Conservation (phyloP, 2,888 invertebrate genomes). For the Operophtera brumata region DNA sequence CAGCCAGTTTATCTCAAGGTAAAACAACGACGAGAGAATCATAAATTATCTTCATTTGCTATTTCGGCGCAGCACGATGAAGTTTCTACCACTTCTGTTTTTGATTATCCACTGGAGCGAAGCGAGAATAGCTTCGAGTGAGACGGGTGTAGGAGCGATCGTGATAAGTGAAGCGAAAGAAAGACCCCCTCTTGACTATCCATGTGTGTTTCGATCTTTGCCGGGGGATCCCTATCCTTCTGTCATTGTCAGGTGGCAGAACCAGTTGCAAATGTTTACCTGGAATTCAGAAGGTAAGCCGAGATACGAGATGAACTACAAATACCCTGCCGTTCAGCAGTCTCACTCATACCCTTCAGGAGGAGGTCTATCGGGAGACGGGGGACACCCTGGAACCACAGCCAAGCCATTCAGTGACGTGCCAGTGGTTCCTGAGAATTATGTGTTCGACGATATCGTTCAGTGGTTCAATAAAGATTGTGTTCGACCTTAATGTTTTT, state of each 20-base stretch:
- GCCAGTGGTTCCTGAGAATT: constrained; percentile 39
- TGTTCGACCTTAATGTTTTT: constrained; percentile 30
- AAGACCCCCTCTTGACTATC: constrained; percentile 36
- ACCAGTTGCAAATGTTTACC: constrained; percentile 40
- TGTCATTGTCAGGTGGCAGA: constrained; percentile 47
- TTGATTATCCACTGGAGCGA: constrained; percentile 40
- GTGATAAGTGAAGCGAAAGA: constrained; percentile 35
- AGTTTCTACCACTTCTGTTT: constrained; percentile 40
- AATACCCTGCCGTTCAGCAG: constrained; percentile 22
- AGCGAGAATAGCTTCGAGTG: constrained; percentile 43
- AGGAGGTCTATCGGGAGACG: constrained; percentile 41
- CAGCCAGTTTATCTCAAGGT: constrained; percentile 41
- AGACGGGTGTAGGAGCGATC: constrained; percentile 34
- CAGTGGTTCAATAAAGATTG: constrained; percentile 36
- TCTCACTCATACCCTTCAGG: constrained; percentile 41
- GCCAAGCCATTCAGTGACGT: constrained; percentile 40
- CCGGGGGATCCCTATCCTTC: constrained; percentile 50
- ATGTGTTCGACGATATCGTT: constrained; percentile 35
- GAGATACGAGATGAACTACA: constrained; percentile 32
- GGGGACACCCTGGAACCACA: constrained; percentile 20
- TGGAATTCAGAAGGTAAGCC: constrained; percentile 37
- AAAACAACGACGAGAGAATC: constrained; percentile 25
- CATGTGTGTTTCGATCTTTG: constrained; percentile 45
- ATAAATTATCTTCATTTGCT: constrained; percentile 33
- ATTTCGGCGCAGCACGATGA: constrained; percentile 46